Base-by-base conservation (phyloP, 2,888 invertebrate species). In the Aspidiotus rigidus region DNA sequence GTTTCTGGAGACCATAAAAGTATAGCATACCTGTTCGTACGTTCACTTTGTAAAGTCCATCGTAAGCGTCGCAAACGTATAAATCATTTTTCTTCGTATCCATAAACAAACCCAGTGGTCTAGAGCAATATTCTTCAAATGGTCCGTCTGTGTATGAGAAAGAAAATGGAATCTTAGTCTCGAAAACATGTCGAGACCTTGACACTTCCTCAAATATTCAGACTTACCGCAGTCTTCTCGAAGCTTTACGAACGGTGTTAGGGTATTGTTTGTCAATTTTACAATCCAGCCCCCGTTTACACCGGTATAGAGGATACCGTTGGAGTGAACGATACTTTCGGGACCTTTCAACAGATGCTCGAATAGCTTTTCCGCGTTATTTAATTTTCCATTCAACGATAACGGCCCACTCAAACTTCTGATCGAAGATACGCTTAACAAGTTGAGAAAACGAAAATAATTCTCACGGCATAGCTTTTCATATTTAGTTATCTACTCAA, bases 71-170 rank as follows among this genome's bases (percentile, higher is more conserved):
- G 10, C 84, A 84, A n/a, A 90, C 87, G 75, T 85, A 86, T 75
- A 86, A 83, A 73, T 78, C 80, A 53, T 86, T 88, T 28, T 28
- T 28, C 74, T 84, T 82, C 62, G 84, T 84, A 77, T 91, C 88
- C 76, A 94, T 88, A 70, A 84, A 81, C 76, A 98, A 80, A 13
- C 96, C 97, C n/a, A 98, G 80, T 0, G 96, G 94, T 71, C 96
- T 84, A 2, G 97, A 97, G 79, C 97, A 97, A 28, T 85, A 81
- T 77, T 94, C 94, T 77, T 93, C 86, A 75, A 82, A 81, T 56
- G 83, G 75, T 13, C 86, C 88, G 77, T 84, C 88, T 88, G 75
- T 44, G 78, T 78, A 56, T 57, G 40, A 5, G 28, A 28, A 5
- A 28, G 28, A 28, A 28, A 28, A 28, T 28, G 28, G 28, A 28